A percentile compares a stretch with the other conserved stretches of the same genome.
These are phyloP conservation scores for Anastatus disparis DNA, from an alignment of 1,140 invertebrate species.

Conservation along the genomic window DNA sequence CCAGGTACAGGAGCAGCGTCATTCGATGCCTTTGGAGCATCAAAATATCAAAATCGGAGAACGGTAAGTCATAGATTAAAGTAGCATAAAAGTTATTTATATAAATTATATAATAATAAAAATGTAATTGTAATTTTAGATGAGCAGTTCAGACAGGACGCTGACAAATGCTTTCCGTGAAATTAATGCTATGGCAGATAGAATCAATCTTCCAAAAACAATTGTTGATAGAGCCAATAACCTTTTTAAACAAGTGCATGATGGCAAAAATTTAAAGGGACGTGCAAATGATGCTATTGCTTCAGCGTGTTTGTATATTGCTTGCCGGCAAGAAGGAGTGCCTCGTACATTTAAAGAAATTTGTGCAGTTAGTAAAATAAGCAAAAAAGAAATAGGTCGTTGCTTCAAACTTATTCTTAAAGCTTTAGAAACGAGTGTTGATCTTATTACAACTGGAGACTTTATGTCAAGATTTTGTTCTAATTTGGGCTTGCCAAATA, in stretches of 20 bases:
- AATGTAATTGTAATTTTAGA: constrained; percentile 68
- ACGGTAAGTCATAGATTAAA: constrained; percentile 76
- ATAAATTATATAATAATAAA: too few relatives aligned
- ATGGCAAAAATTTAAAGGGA: constrained; percentile 93
- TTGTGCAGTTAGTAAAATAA: constrained; percentile 97
- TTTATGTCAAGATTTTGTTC: constrained; percentile 97
- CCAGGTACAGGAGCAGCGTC: constrained; percentile 86
- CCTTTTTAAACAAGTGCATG: constrained; percentile 98
- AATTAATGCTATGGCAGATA: constrained; percentile 97
- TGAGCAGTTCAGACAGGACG: constrained; percentile 93
- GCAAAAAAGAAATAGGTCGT: constrained; percentile 98
- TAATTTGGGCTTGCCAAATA: constrained; percentile 86
- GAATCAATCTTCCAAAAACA: constrained; percentile 95
- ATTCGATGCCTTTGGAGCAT: constrained; percentile 85
- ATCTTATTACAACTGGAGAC: constrained; percentile 97
- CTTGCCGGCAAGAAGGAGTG: constrained; percentile 97
- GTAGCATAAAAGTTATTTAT: too few relatives aligned
- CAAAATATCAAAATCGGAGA: constrained; percentile 93
- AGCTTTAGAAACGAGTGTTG: constrained; percentile 93
- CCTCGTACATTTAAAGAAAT: constrained; percentile 99
- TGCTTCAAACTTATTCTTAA: constrained; percentile 96
- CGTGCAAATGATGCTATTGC: constrained; percentile 97
- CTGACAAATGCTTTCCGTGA: constrained; percentile 96
- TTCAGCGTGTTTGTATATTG: constrained; percentile 98
- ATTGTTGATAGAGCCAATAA: constrained; percentile 96